Evolutionary conservation across 2,113 vertebrate genomes (phyloP).

Genomic region (Sturnus vulgaris): DNA sequence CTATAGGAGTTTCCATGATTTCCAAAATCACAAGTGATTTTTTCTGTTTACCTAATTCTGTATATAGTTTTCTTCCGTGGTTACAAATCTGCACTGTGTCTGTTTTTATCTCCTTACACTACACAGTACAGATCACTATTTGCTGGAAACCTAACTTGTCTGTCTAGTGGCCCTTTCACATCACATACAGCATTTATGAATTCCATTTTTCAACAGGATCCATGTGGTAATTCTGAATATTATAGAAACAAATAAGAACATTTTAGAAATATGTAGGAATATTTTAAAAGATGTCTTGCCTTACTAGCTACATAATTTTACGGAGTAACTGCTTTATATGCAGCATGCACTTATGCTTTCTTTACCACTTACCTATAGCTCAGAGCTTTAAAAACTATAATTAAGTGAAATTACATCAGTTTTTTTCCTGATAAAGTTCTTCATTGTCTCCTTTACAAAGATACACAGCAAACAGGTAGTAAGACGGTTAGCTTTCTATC

Average conservation of each 20-base stretch:
- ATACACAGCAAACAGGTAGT: neutral
- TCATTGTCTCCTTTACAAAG: neutral
- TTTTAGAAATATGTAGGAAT: neutral
- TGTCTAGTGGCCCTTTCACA: neutral
- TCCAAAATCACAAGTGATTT: neutral
- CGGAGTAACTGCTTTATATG: neutral
- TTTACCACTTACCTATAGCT: neutral
- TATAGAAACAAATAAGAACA: neutral
- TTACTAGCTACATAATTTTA: neutral
- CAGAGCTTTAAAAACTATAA: neutral
- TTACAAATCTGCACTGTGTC: neutral
- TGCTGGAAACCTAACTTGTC: neutral
- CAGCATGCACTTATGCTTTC: neutral
- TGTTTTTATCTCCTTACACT: neutral
- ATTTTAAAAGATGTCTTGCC: neutral
- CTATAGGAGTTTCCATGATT: neutral
- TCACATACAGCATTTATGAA: neutral
- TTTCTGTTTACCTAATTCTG: neutral
- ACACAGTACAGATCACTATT: neutral
- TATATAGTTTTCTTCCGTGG: neutral
- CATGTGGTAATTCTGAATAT: neutral
- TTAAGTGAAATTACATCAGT: neutral
- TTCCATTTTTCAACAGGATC: neutral
- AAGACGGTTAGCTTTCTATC: neutral
- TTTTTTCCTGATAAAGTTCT: neutral